Percentiles rank a stretch among this genome's conserved stretches.
Evolutionary conservation across 2,797 vertebrate species (phyloP).

Genomic region (Apogon hyalosoma): DNA sequence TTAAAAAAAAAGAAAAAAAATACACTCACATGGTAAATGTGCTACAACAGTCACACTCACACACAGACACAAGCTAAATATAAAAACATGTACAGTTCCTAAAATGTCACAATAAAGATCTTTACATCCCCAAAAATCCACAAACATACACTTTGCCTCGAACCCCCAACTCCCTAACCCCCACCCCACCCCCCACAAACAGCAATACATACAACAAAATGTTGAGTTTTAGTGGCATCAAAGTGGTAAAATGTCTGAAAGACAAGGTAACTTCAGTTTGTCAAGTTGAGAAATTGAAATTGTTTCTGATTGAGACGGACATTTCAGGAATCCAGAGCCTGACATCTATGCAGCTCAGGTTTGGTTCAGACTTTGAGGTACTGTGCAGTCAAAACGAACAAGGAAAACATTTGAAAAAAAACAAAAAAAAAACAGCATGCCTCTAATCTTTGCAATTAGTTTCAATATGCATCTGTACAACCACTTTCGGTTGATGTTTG

Average conservation of each 20-base stretch:
- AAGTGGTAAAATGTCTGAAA: slow-evolving; percentile 40
- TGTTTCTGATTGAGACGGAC: slow-evolving; percentile 52
- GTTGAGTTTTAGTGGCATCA: slow-evolving; percentile 54
- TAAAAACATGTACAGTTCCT: slow-evolving; percentile 63
- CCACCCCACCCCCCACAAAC: slow-evolving; percentile 48
- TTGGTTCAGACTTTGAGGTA: slow-evolving; percentile 74
- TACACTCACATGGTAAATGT: slow-evolving; percentile 62
- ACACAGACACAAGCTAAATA: slow-evolving; percentile 55
- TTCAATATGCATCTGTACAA: slow-evolving; percentile 3
- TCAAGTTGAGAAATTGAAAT: slow-evolving; percentile 44
- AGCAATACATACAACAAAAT: slow-evolving; percentile 40
- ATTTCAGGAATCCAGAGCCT: slow-evolving; percentile 55
- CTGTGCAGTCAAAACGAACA: slow-evolving; percentile 39
- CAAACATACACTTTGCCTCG: slow-evolving; percentile 58
- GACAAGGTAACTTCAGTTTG: slow-evolving; percentile 44
- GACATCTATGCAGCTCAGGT: slow-evolving; percentile 52
- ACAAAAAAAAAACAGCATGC: slow-evolving; percentile 15
- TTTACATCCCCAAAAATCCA: slow-evolving; percentile 64
- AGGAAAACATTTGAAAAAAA: slow-evolving; percentile 1
- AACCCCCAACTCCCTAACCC: slow-evolving; percentile 17
- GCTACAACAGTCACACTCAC: slow-evolving; percentile 59
- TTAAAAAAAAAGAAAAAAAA: slow-evolving; percentile 35
- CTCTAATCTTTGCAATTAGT: slow-evolving; percentile 29
- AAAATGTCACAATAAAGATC: slow-evolving; percentile 65
- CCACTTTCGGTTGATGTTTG: slow-evolving; percentile 5